These are phyloP conservation scores for Antechinus stuartii DNA, from an alignment of 2,113 vertebrate species.

Conservation along the genomic window DNA sequence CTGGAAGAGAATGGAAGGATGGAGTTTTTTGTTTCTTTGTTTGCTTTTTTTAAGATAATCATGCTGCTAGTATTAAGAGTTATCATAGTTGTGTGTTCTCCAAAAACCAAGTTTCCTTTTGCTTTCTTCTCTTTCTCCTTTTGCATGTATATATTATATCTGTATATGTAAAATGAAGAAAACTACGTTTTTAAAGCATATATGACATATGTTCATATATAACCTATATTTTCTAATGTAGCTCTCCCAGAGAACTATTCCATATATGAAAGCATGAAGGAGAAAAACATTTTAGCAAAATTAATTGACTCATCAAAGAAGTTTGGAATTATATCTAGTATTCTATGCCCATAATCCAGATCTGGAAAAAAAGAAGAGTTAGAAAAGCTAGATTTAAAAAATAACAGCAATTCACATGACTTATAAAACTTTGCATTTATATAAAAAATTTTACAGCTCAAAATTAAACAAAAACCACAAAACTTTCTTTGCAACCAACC, in stretches of 20 bases:
- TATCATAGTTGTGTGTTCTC: not conserved
- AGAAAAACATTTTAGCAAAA: not conserved
- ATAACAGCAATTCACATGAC: not conserved
- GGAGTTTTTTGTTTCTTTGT: not conserved
- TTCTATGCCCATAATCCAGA: not conserved
- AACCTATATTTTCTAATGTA: not conserved
- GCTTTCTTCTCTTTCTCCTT: not conserved
- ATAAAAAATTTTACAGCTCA: not conserved
- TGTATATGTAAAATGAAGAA: not conserved
- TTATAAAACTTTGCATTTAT: not conserved
- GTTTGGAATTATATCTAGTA: not conserved
- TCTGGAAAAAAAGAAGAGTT: not conserved
- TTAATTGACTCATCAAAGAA: not conserved
- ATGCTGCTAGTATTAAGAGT: not conserved
- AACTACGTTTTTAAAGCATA: not conserved
- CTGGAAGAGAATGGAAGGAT: not conserved
- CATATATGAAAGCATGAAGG: not conserved
- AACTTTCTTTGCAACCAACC: not conserved
- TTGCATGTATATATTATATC: not conserved
- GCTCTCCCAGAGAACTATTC: not conserved
- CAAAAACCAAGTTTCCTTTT: not conserved
- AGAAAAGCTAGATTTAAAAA: not conserved
- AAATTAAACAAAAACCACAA: not conserved
- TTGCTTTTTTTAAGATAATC: not conserved
- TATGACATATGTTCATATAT: not conserved